Conservation (phyloP, 2,888 invertebrate species). For the Noctua fimbriata region DNA sequence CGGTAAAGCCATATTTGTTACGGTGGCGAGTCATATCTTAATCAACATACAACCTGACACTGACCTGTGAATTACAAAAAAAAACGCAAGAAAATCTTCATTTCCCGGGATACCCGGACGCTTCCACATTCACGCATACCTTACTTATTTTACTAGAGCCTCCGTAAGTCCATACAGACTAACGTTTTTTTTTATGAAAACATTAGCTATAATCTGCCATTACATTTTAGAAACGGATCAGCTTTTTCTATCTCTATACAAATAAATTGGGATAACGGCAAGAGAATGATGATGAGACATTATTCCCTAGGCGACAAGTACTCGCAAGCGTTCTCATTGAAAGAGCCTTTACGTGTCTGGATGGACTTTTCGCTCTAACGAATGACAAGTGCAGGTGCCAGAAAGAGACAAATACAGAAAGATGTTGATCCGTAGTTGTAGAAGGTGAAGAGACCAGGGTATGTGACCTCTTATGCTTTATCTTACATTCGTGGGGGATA, state of each 20-base stretch:
- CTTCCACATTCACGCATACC: background rate
- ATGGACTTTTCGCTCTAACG: background rate
- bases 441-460: background rate
- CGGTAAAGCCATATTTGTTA: too few species aligned
- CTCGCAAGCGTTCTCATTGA: background rate
- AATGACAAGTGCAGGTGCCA: background rate
- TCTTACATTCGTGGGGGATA: background rate
- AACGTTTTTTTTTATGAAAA: conserved; percentile 36
- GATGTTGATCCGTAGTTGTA: background rate
- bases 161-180: background rate
- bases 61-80: too few species aligned
- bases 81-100: too few species aligned
- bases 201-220: conserved; percentile 4
- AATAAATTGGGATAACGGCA: background rate
- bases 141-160: background rate
- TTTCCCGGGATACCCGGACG: too few species aligned
- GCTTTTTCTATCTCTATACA: background rate
- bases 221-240: background rate
- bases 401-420: background rate
- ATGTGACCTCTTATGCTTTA: background rate
- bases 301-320: background rate
- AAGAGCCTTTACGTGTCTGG: background rate
- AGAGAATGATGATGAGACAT: background rate
- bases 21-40: too few species aligned
- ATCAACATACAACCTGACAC: too few species aligned